Evolutionary conservation across 1,140 invertebrate genomes (phyloP), one percentile per base, ranked within the genome.

Genomic region (Trichonephila clavipes): DNA sequence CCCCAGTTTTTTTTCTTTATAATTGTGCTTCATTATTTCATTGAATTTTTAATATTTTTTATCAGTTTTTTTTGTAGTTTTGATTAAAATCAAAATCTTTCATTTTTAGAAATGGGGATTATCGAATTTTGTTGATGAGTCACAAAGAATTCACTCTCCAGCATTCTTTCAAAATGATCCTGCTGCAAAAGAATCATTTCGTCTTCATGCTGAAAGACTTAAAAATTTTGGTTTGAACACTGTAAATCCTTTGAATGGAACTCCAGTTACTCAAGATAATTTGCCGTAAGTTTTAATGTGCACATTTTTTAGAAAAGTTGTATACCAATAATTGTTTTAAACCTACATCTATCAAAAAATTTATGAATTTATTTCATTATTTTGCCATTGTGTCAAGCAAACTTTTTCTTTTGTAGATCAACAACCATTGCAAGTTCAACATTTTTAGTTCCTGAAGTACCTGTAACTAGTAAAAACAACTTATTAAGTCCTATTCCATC

Each of bases 71-170:
- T n/a, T 83, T 51, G 51, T 51, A 51, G 10, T 10, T 51, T 51
- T 51, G 10, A 51, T 12, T 51, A 12, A 51, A 83, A 34, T 62
- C 8, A 21, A 62, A 88, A 62, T 88, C 4, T 34, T 88, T 2
- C 10, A 64, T 69, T 61, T 92, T 87, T 18, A 94, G 88, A 89
- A 88, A 87, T 94, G 93, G 93, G 88, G 88, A 28, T 62, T 94
- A 34, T 94, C 88, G 2, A 94, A 89, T 86, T 94, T 94, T 87
- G 87, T 89, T 28, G 93, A 90, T 94, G 93, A 94, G 66, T 88
- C 93, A 0, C 58, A 81, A 19, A 82, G 93, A 83, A 94, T 89
- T 21, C 88, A 94, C 59, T 90, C 93, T 40, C 93, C 93, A 34
- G 88, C 87, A 66, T 94, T 94, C 69, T 44, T 88, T 28, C n/a